Base-by-base conservation (phyloP, 1,140 invertebrate species). In the Drosophila rhopaloa region DNA sequence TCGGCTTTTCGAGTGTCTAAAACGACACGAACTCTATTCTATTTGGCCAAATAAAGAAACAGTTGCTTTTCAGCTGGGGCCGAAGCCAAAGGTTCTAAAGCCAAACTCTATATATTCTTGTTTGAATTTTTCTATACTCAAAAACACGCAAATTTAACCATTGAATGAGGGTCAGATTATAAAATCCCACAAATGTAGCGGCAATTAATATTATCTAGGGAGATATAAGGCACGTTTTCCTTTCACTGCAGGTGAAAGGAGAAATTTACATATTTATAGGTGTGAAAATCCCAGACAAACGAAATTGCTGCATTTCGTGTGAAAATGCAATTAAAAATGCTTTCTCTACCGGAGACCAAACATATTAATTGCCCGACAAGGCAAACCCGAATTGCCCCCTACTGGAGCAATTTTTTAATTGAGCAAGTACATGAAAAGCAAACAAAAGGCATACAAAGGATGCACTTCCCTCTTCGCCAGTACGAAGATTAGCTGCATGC, bases 321-420 rank as follows among this genome's bases (percentile, higher is more conserved):
- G 61, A 38, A 76, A 86, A 88, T 79, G 83, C 76, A 86, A 86
- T 86, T 86, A 86, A 88, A 88, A 83, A 76, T 79, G 60, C 77
- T 63, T 70, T 85, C 68, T 71, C 40, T 41, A 43, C 24, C 72
- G 54, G 72, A 83, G 66, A 67, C 54, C 79, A 54, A 80, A 84
- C 76, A 73, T 88, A 86, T 88, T 86, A 86, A 86, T 86, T 88
- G 83, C 59, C 63, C 50, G 70, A 76, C 73, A 86, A 66, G 68
- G 83, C 76, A 77, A 82, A 58, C 62, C 71, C 60, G 46, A 57
- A 54, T 57, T 56, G 40, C 54, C 46, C 40, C 63, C 74, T 2
- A 46, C 44, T 56, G 50, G 14, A 46, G 82, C 79, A 79, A 88
- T 86, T 86, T 88, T 86, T 88, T 86, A 86, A 86, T 88, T 79